Conservation (phyloP, 92 coral and sea anemone species). For the Porites rus region DNA sequence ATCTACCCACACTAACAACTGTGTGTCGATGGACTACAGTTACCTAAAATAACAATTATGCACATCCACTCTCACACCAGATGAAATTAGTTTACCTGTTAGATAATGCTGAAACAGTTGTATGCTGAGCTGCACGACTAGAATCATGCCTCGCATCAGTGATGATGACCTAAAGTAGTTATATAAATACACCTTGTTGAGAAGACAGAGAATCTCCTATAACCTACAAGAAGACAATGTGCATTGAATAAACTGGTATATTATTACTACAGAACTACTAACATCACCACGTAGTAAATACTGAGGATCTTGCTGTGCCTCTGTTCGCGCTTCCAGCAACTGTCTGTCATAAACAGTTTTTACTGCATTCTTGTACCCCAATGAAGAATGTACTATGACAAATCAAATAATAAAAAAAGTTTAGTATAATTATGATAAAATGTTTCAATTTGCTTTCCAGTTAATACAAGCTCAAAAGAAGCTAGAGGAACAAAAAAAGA, state of each 20-base stretch:
- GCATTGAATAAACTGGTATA: too few relatives aligned
- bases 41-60: neutral
- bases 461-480: too few relatives aligned
- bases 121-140: slow-evolving; percentile 41
- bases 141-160: slow-evolving; percentile 52
- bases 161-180: slow-evolving; percentile 18
- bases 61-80: neutral
- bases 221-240: too few relatives aligned
- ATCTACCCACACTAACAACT: neutral
- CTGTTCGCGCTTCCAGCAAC: slow-evolving; percentile 16
- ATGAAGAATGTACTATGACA: neutral
- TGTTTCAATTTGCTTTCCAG: too few relatives aligned
- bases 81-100: slow-evolving; percentile 11
- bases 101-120: slow-evolving; percentile 44
- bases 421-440: too few relatives aligned
- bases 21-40: neutral
- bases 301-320: slow-evolving; percentile 33
- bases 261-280: slow-evolving; percentile 8
- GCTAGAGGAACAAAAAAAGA: too few relatives aligned
- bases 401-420: neutral
- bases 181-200: too few relatives aligned
- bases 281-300: slow-evolving; percentile 12
- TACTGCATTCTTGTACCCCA: slow-evolving; percentile 38
- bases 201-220: too few relatives aligned
- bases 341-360: slow-evolving; percentile 6